These are phyloP conservation scores for Drosophila limbata DNA, from an alignment of 2,888 invertebrate genomes.

Conservation along the genomic window DNA sequence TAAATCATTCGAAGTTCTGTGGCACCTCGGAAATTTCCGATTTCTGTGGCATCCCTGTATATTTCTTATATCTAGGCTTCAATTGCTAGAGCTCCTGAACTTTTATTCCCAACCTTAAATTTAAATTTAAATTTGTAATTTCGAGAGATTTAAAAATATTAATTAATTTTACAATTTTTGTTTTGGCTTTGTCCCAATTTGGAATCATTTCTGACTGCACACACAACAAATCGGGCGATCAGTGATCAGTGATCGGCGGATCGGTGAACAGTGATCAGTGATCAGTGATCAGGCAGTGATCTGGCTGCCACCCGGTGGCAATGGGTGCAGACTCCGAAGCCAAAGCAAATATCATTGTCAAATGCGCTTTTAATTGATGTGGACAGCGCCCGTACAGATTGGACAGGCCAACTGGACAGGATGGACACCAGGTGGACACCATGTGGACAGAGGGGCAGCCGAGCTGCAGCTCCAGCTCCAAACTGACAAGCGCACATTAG, in stretches of 20 bases:
- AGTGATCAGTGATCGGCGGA: background rate
- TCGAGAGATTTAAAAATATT: background rate
- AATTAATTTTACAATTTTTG: no score
- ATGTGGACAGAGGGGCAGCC: constrained; percentile 3
- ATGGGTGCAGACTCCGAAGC: constrained; percentile 30
- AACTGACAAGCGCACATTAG: constrained; percentile 78
- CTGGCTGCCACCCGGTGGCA: constrained; percentile 48
- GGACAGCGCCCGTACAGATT: constrained; percentile 76
- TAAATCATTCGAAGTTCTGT: no score
- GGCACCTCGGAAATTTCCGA: no score
- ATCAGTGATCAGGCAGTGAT: constrained; percentile 12
- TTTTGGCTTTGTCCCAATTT: constrained; percentile 47
- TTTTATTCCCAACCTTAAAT: background rate
- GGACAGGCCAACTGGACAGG: constrained; percentile 75
- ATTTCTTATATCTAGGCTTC: no score
- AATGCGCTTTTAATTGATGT: constrained; percentile 81
- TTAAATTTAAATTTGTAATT: no score
- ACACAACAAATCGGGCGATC: constrained; percentile 12
- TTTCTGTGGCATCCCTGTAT: no score
- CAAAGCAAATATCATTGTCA: constrained; percentile 78
- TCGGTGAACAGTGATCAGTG: constrained; percentile 6
- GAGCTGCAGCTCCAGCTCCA: constrained; percentile 40
- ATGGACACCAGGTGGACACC: constrained; percentile 13
- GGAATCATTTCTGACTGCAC: constrained; percentile 44
- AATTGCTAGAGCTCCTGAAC: no score